Conservation (phyloP, 2,888 invertebrate species). For the Heliconius cydno region DNA sequence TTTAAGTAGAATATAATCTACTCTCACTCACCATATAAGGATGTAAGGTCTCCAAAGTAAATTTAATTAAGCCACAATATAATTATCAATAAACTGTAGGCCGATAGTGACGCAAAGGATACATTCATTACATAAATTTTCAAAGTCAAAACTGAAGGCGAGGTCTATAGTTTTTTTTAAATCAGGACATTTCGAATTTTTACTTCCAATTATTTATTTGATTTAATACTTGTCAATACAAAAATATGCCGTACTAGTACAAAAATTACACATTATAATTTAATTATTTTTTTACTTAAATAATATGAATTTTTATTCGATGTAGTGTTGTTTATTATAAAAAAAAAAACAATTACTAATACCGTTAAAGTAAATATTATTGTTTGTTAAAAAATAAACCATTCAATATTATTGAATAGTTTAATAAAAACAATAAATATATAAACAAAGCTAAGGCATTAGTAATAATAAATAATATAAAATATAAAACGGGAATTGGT, state of each 20-base stretch:
- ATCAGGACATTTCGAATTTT: background rate
- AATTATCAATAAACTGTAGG: slow-evolving; percentile 37
- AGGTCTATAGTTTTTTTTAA: slow-evolving; percentile 4
- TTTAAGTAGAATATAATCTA: slow-evolving; percentile 21
- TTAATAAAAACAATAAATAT: slow-evolving; percentile 6
- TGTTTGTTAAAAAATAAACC: background rate
- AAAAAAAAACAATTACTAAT: background rate
- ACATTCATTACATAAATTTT: slow-evolving; percentile 38
- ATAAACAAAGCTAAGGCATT: slow-evolving; percentile 4
- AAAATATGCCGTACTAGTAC: no score
- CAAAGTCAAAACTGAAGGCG: slow-evolving; percentile 26
- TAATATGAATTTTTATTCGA: background rate
- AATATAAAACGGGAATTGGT: slow-evolving; percentile 44
- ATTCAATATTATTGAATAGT: background rate
- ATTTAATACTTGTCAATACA: no score
- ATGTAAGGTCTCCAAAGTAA: slow-evolving; percentile 36
- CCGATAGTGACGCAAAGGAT: slow-evolving; percentile 41
- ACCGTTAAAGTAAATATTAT: slow-evolving; percentile 7
- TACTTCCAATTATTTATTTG: no score
- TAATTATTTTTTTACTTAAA: background rate
- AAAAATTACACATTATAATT: background rate
- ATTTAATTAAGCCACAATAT: slow-evolving; percentile 25
- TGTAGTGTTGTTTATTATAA: background rate
- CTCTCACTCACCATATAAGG: slow-evolving; percentile 28
- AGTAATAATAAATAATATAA: slow-evolving; percentile 46